Conservation (phyloP, 2,888 invertebrate species). For the Lingula anatina region DNA sequence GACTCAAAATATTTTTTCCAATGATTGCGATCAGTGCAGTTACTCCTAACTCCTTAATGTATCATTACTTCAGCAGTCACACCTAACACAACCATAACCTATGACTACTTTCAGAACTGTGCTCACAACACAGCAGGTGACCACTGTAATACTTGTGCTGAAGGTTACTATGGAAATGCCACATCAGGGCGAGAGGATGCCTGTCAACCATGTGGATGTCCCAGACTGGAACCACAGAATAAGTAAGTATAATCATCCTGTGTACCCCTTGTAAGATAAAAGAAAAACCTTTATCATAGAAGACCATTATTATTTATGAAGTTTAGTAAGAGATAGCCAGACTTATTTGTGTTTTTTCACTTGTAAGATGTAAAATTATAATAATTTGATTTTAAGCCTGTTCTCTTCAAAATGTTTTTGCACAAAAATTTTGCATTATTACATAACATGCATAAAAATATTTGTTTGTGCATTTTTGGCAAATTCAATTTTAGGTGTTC, state of each 20-base stretch:
- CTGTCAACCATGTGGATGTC: slow-evolving; percentile 91
- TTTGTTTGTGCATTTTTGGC: background rate
- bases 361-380: no score
- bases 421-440: no score
- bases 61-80: no score
- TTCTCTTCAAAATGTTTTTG: background rate
- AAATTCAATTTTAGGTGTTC: slow-evolving; percentile 2
- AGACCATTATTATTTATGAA: no score
- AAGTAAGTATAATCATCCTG: slow-evolving; percentile 43
- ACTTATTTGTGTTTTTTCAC: no score
- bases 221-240: slow-evolving; percentile 61
- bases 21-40: no score
- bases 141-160: no score
- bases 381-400: no score
- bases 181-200: slow-evolving; percentile 61
- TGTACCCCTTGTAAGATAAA: background rate
- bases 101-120: slow-evolving; percentile 58
- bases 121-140: slow-evolving; percentile 77
- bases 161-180: slow-evolving; percentile 88
- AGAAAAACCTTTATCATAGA: slow-evolving; percentile 1
- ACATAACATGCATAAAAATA: no score
- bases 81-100: slow-evolving; percentile 62
- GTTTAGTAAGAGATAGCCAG: background rate
- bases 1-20: no score
- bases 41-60: no score